Base-by-base conservation (phyloP, 2,888 invertebrate genomes). In the Lydus trimaculatus region DNA sequence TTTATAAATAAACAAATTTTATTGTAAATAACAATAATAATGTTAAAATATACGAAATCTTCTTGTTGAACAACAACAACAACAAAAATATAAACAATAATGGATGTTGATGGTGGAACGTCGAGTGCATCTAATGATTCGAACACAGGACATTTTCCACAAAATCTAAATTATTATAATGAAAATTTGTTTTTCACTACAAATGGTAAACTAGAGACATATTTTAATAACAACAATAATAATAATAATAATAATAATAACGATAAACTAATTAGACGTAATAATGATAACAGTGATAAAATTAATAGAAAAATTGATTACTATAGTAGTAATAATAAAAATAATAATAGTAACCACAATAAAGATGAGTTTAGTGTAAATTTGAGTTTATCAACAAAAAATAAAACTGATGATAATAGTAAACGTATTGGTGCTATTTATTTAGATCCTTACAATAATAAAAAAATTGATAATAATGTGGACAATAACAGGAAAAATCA, bases 71-170 rank as follows among this genome's bases (percentile, higher is more conserved):
- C 2, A 28, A 28, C 4, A 28, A 3, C 28, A 28, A 28, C 28
- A 28, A 28, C 2, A 28, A 28, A 28, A 2, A 28, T 62, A 17
- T 15, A 13, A 23, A 36, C 20, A 39, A 69, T 9, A 13, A 82
- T 82, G 82, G 82, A 82, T 71, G 74, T 81, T 23, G 82, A 82
- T 58, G 77, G 74, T 43, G 75, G 73, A 6, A 71, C 79, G 15
- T 84, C 84, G 8, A 84, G 82, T 72, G 79, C 81, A 23, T 85
- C 85, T 2, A 84, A 81, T 69, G 85, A 84, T 72, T 84, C 84
- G 11, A 81, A 78, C 65, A 74, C 78, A 61, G 78, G 80, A 17
- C 80, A 77, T 70, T 81, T 78, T 72, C 63, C 70, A 9, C 69
- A 73, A 59, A 75, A 78, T 67, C 69, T 81, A 31, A 83, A 80